Conservation (phyloP, 2,113 vertebrate genomes). For the Addax nasomaculatus region DNA sequence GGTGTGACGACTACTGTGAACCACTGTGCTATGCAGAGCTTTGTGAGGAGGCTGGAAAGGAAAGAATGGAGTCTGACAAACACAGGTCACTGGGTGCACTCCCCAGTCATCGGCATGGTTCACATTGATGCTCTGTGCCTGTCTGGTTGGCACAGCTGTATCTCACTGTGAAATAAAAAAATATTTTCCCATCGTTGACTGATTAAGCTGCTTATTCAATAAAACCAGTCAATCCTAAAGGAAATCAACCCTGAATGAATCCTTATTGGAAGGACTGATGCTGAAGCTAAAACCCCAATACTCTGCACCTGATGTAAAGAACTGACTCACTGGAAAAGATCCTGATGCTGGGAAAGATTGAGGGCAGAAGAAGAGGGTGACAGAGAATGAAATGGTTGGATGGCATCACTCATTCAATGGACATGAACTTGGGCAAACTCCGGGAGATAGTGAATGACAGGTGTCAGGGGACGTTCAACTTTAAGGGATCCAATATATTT, state of each 20-base stretch:
- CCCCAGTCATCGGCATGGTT: rapidly evolving
- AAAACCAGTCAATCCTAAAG: not conserved
- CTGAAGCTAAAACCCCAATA: not conserved
- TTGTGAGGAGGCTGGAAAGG: not conserved
- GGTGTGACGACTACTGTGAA: rapidly evolving
- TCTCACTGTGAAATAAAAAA: not conserved
- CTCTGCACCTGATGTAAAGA: not conserved
- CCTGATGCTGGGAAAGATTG: not conserved
- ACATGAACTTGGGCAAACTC: not conserved
- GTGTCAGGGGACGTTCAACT: too few species aligned
- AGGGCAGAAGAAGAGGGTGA: not conserved
- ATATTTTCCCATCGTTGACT: not conserved
- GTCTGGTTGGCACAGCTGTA: not conserved
- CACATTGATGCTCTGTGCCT: rapidly evolving
- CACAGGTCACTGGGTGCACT: rapidly evolving
- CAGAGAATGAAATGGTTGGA: not conserved
- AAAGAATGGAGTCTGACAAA: rapidly evolving
- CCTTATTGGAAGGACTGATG: not conserved
- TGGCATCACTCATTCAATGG: not conserved
- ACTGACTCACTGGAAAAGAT: not conserved
- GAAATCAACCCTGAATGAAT: not conserved
- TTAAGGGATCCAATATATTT: too few species aligned
- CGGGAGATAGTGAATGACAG: not conserved
- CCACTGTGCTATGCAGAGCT: rapidly evolving
- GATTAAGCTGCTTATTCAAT: not conserved